These are phyloP conservation scores for Hydropsyche tenuis DNA, from an alignment of 1,140 invertebrate genomes.

Conservation along the genomic window DNA sequence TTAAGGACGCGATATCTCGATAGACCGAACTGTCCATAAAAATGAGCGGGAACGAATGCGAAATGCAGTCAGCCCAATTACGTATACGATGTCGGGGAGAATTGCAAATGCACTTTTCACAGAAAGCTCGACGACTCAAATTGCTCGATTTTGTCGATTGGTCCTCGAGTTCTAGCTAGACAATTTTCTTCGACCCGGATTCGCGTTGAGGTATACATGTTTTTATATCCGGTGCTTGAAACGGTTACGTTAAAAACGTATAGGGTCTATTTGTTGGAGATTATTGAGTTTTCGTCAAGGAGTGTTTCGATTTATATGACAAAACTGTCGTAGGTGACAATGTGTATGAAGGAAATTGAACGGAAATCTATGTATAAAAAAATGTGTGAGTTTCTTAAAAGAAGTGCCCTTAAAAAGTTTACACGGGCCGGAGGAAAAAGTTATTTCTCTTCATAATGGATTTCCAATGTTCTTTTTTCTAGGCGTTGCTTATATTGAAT, in stretches of 20 bases:
- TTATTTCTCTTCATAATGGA: conserved; percentile 45
- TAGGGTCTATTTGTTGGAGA: background rate
- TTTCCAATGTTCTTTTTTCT: conserved; percentile 45
- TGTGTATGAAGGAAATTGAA: conserved; percentile 4
- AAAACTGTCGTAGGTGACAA: background rate
- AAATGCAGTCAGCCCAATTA: conserved; percentile 9
- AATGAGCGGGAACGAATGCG: background rate
- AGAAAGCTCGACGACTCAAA: conserved; percentile 13
- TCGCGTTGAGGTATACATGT: too few relatives aligned
- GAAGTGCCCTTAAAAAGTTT: conserved; percentile 37
- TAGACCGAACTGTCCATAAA: too few relatives aligned
- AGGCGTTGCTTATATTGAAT: conserved; percentile 24
- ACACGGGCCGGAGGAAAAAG: conserved; percentile 30
- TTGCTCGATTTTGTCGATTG: conserved; percentile 36
- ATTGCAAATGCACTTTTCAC: conserved; percentile 28
- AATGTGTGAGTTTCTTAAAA: conserved; percentile 18
- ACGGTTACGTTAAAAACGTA: too few relatives aligned
- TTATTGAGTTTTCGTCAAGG: background rate
- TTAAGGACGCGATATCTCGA: too few relatives aligned
- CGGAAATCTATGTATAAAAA: background rate
- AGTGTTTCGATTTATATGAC: background rate
- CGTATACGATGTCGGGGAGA: background rate
- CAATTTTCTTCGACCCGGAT: too few relatives aligned
- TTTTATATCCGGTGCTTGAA: too few relatives aligned
- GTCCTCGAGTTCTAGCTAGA: background rate